phyloP scores from a whole-genome alignment of 2,888 invertebrate species.

The Rosalia funebris region DNA sequence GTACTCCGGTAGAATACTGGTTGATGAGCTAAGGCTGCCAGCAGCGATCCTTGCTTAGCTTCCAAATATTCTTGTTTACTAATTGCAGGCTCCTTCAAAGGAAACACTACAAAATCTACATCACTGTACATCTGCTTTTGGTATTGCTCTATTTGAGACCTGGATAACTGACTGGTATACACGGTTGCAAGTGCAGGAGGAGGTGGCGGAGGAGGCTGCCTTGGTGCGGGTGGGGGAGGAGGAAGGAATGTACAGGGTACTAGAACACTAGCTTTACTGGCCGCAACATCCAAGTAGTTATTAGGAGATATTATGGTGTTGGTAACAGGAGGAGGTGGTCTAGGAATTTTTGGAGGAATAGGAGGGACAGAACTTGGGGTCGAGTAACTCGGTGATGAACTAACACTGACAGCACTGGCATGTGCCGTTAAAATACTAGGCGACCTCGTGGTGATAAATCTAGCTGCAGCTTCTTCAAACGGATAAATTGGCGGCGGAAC shows the following conservation, averaged over 20 bases:
- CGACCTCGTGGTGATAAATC: constrained; percentile 81
- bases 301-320: constrained; percentile 68
- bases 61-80: constrained; percentile 93
- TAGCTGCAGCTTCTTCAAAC: constrained; percentile 77
- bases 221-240: constrained; percentile 76
- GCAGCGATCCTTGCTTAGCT: constrained; percentile 82
- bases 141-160: constrained; percentile 85
- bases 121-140: constrained; percentile 91
- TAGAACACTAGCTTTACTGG: constrained; percentile 66
- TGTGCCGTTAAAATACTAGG: constrained; percentile 82
- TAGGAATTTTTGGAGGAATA: constrained; percentile 65
- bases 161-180: constrained; percentile 75
- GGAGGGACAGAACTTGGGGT: constrained; percentile 64
- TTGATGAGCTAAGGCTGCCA: constrained; percentile 72
- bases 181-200: constrained; percentile 77
- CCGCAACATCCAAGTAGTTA: constrained; percentile 72
- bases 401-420: constrained; percentile 74
- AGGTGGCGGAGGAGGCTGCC: constrained; percentile 69
- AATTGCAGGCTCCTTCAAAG: constrained; percentile 87
- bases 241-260: constrained; percentile 65
- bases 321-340: constrained; percentile 63
- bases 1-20: constrained; percentile 85
- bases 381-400: constrained; percentile 71
- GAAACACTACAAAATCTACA: constrained; percentile 91
- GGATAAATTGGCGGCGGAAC: constrained; percentile 72